Conservation (phyloP, 2,888 invertebrate species). For the Antitype chi region DNA sequence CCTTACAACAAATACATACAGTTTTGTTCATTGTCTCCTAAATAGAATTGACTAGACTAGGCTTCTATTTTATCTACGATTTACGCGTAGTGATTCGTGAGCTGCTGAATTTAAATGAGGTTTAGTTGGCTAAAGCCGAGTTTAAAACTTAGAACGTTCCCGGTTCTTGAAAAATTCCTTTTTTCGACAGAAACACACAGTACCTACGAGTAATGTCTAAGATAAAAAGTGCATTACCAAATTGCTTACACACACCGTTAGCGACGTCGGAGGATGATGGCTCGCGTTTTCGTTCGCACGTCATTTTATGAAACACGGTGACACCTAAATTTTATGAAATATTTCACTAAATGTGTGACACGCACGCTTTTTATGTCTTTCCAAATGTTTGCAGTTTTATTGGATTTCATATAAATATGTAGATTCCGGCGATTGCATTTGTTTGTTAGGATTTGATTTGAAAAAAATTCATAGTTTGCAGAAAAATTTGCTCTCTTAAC, state of each 20-base stretch:
- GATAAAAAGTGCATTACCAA: constrained; percentile 86
- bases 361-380: constrained; percentile 37
- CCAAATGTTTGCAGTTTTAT: constrained; percentile 45
- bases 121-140: constrained; percentile 25
- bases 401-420: constrained; percentile 45
- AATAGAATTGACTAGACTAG: constrained; percentile 51
- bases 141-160: constrained; percentile 25
- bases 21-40: constrained; percentile 58
- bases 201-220: constrained; percentile 44
- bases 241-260: constrained; percentile 82
- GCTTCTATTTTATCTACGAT: constrained; percentile 39
- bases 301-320: constrained; percentile 41
- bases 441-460: constrained; percentile 28
- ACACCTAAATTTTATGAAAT: constrained; percentile 44
- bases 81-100: constrained; percentile 41
- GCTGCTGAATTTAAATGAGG: constrained; percentile 41
- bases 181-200: constrained; percentile 26
- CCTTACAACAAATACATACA: constrained; percentile 59
- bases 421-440: constrained; percentile 38
- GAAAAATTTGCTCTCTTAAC: background rate
- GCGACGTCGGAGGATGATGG: constrained; percentile 73
- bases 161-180: constrained; percentile 18
- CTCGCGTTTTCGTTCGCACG: constrained; percentile 36
- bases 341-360: constrained; percentile 37
- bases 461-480: constrained; percentile 4